These are phyloP conservation scores for Lasioglossum lativentre DNA, from an alignment of 2,888 invertebrate genomes.

Conservation along the genomic window DNA sequence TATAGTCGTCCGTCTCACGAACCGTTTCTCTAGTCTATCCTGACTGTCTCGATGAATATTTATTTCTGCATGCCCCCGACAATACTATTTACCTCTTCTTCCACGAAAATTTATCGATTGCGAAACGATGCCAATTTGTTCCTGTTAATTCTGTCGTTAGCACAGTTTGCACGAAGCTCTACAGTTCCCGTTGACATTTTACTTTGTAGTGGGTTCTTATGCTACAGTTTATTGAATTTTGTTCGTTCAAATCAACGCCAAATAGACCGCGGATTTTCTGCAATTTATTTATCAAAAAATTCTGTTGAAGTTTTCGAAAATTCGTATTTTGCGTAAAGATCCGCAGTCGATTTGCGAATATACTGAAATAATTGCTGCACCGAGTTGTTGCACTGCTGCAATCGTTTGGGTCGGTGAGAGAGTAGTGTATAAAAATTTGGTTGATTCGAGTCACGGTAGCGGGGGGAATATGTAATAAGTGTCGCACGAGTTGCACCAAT, in stretches of 20 bases:
- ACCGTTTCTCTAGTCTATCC: conserved; percentile 25
- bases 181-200: background rate
- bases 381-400: background rate
- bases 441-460: background rate
- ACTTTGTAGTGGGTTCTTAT: background rate
- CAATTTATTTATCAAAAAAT: too few relatives aligned
- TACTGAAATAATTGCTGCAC: background rate
- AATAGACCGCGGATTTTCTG: background rate
- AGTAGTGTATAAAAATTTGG: background rate
- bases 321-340: background rate
- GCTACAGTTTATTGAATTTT: background rate
- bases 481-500: background rate
- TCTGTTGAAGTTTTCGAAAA: too few relatives aligned
- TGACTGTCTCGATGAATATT: conserved; percentile 4
- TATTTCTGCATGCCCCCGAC: conserved; percentile 26
- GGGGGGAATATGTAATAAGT: background rate
- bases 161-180: background rate
- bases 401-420: background rate
- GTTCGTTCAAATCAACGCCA: background rate
- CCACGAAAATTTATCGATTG: background rate
- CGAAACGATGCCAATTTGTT: background rate
- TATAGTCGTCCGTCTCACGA: conserved; percentile 11
- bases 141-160: background rate
- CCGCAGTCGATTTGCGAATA: background rate
- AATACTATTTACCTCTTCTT: background rate